These are phyloP conservation scores for Dasysyrphus tricinctus DNA, from an alignment of 2,888 invertebrate genomes.

Conservation along the genomic window DNA sequence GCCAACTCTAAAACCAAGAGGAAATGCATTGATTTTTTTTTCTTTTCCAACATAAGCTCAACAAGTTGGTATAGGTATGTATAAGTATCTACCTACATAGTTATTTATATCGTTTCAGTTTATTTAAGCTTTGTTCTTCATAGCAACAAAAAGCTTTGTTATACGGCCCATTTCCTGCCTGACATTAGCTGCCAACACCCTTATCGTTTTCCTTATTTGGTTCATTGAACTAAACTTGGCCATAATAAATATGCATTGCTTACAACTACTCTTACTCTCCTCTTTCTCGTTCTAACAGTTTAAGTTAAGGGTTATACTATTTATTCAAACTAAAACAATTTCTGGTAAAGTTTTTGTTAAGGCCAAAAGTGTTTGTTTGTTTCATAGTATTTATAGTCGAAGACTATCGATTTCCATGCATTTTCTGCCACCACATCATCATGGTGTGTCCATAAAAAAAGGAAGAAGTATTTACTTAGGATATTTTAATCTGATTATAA, in stretches of 20 bases:
- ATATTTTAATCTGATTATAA: constrained; percentile 43
- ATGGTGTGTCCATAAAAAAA: background rate
- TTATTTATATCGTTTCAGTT: background rate
- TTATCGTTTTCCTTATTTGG: constrained; percentile 36
- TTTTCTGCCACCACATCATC: background rate
- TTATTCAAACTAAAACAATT: constrained; percentile 4
- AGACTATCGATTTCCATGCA: constrained; percentile 59
- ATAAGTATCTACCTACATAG: too few relatives aligned
- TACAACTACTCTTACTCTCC: background rate
- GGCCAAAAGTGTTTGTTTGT: constrained; percentile 23
- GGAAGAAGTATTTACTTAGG: constrained; percentile 49
- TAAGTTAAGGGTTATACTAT: background rate
- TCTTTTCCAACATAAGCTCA: constrained; percentile 19
- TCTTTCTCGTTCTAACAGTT: background rate
- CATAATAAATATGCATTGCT: constrained; percentile 25
- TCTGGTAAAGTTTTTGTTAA: background rate
- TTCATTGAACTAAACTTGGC: constrained; percentile 65
- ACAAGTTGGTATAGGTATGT: constrained; percentile 55
- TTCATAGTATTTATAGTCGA: constrained; percentile 13
- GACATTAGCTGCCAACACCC: constrained; percentile 61
- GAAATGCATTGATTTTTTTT: constrained; percentile 46
- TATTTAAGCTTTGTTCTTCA: constrained; percentile 41
- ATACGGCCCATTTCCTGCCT: constrained; percentile 51
- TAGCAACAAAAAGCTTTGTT: constrained; percentile 57
- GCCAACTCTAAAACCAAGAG: constrained; percentile 15